Base-by-base conservation (phyloP, 2,888 invertebrate species). In the Pachliopta kotzebuea region DNA sequence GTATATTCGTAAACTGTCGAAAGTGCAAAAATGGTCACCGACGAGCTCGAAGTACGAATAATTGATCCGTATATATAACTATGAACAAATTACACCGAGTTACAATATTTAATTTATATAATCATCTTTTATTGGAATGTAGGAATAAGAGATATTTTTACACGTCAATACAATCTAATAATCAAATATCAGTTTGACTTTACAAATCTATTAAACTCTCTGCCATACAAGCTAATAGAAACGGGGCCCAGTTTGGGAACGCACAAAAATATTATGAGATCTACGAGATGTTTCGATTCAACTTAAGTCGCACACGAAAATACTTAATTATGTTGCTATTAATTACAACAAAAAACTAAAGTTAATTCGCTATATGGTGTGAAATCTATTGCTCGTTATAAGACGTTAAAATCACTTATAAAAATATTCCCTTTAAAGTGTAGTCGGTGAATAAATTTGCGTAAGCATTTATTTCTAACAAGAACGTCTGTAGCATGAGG, bases 21-120 rank as follows among this genome's bases (percentile, higher is more conserved):
- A 62, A 65, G 50, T 67, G 60, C 61, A 76, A 79, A 81, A 83
- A 84, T 86, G 80, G 76, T 75, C 83, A 83, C 80, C 85, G 69
- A 71, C 76, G 79, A 79, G 79, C 71, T 74, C 81, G 86, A 87
- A 88, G 84, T 88, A 89, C 86, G 80, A 88, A 83, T 87, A 88
- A 88, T 88, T 89, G 86, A 84, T 87, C 84, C 81, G 70, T 79
- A 26, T 82, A 82, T 82, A 82, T 74, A 69, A 73, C 72, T 77
- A 75, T 72, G 71, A 71, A 74, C 77, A 76, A 70, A 76, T 72
- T 75, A 79, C 74, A 72, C 74, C 76, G 76, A 81, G 71, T 76
- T 75, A 72, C 65, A 72, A 60, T 11, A 66, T 69, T 70, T 67
- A 52, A 17, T 60, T 60, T 67, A 67, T 72, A 70, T 71, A 70